Evolutionary conservation across 2,888 invertebrate genomes (phyloP).

Genomic region (Hirudinaria manillensis): DNA sequence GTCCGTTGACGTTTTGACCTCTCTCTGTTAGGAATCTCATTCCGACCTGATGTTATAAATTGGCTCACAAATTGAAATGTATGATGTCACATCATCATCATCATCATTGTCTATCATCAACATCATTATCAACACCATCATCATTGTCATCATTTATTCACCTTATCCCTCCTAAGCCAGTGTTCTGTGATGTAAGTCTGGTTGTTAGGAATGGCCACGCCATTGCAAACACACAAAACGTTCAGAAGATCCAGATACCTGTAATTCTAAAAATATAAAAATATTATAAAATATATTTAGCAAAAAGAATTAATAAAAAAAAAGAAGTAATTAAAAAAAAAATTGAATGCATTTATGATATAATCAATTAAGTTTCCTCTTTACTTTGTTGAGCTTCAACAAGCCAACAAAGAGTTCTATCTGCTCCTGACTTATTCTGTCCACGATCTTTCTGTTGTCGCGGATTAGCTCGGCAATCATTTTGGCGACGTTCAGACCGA

Average conservation of each 20-base stretch:
- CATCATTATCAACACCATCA: not conserved
- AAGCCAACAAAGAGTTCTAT: conserved; percentile 51
- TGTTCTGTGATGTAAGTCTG: conserved; percentile 52
- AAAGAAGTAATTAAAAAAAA: not conserved
- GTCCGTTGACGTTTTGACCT: conserved; percentile 52
- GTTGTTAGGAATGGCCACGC: conserved; percentile 53
- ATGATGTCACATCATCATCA: not conserved
- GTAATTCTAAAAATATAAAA: conserved; percentile 45
- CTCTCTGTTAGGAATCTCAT: conserved; percentile 50
- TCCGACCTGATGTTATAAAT: conserved; percentile 45
- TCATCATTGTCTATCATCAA: not conserved
- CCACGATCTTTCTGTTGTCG: conserved; percentile 54
- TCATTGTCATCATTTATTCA: conserved; percentile 31
- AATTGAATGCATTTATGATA: not conserved
- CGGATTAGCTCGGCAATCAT: conserved; percentile 54
- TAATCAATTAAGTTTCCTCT: not conserved
- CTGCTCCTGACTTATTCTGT: conserved; percentile 51
- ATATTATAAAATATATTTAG: not conserved
- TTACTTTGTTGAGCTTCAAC: conserved; percentile 49
- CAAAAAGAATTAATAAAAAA: not conserved
- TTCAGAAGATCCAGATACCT: conserved; percentile 51
- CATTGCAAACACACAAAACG: conserved; percentile 53
- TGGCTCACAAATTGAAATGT: not conserved
- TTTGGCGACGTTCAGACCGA: conserved; percentile 53
- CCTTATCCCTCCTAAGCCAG: conserved; percentile 51